Conservation (phyloP, 2,113 vertebrate species). For the Alouatta palliata region DNA sequence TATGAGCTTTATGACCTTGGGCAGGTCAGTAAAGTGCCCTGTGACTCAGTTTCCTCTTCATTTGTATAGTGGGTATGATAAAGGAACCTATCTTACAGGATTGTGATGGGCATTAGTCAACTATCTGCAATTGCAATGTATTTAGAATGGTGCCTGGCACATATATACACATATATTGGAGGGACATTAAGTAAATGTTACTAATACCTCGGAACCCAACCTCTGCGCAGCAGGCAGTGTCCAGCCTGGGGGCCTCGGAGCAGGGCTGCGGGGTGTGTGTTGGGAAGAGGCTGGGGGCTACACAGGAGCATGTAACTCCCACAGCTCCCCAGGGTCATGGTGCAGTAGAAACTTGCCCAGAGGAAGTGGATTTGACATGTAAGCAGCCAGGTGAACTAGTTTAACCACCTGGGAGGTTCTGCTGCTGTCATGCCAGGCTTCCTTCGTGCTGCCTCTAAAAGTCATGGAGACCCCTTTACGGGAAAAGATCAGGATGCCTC, state of each 20-base stretch:
- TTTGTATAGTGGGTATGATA: neutral
- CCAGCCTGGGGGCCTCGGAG: neutral
- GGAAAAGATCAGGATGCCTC: neutral
- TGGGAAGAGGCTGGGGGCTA: neutral
- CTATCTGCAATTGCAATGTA: neutral
- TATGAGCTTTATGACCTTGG: neutral
- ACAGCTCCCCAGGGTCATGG: neutral
- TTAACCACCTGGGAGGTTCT: neutral
- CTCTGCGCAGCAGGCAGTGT: neutral
- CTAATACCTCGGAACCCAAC: neutral
- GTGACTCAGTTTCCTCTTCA: neutral
- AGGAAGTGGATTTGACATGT: neutral
- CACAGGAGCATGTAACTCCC: neutral
- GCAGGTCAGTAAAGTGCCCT: neutral
- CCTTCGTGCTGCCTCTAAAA: neutral
- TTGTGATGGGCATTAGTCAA: neutral
- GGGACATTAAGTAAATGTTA: neutral
- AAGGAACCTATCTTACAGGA: neutral
- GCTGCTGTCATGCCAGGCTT: neutral
- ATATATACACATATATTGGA: accelerated
- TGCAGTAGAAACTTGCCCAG: neutral
- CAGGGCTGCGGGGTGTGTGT: neutral
- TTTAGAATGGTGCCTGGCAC: neutral
- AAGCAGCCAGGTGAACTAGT: neutral
- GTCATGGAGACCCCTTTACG: neutral